Base-by-base conservation (phyloP, 2,888 invertebrate genomes). In the Diachrysia chrysitis region DNA sequence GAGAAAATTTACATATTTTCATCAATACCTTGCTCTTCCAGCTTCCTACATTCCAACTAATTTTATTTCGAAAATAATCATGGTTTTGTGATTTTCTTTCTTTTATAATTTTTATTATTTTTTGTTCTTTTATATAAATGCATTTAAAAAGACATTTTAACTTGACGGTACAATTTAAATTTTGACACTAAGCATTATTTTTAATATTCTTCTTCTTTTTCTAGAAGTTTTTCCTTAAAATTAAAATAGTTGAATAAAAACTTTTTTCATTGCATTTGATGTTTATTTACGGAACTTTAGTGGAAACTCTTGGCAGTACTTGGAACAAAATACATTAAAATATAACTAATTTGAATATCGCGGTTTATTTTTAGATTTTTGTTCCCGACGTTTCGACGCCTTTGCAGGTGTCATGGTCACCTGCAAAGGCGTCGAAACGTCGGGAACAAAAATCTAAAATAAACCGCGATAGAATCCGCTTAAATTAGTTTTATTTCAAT, bases 171-270 rank as follows among this genome's bases (percentile, higher is more conserved):
- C 12, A 48, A 57, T 55, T 54, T 6, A 25, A 54, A 54, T 60
- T 53, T 58, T 72, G 73, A 62, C 73, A 32, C 5, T 0, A 21
- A 51, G 9, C 17, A 51, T 51, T 48, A 19, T 48, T 48, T 21
- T 51, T 9, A 21, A n/a, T 25, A 2, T 29, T 46, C 73, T 48
- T 29, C 17, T 65, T 69, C 42, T 71, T 66, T 66, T 71, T 58
- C 21, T 57, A 51, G 10, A 9, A 5, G 3, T 6, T 48, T 29
- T 6, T 48, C 19, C 21, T 51, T 12, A 10, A 21, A 21, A 51
- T 14, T 21, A 12, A 21, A 2, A 12, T 51, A 21, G 9, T 21
- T 19, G 48, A 19, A 51, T 51, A 21, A 51, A 51, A 4, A 51
- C 48, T 48, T 19, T 19, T 46, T 21, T 51, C 9, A 10, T 48